These are phyloP conservation scores for Rhinolophus ferrumequinum DNA, from an alignment of 2,113 vertebrate species.

Conservation along the genomic window DNA sequence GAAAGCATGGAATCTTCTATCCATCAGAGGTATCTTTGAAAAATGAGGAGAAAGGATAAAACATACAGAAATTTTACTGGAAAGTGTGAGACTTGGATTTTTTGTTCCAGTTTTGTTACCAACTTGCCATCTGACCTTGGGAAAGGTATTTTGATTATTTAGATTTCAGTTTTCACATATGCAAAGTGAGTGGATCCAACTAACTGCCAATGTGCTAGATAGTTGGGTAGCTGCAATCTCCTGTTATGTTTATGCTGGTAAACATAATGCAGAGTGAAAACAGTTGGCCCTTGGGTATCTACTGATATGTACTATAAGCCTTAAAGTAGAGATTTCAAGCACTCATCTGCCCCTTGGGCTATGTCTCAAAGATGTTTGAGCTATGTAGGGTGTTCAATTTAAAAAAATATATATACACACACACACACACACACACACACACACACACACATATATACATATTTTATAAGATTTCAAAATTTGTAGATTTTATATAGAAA, in stretches of 20 bases:
- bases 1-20: neutral
- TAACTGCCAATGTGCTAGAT: neutral
- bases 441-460: too few relatives aligned
- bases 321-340: neutral
- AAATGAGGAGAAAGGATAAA: neutral
- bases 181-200: neutral
- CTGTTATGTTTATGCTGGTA: neutral
- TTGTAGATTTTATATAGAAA: neutral
- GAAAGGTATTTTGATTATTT: constrained; percentile 9
- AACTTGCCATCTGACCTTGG: neutral
- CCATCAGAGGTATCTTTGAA: neutral
- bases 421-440: too few relatives aligned
- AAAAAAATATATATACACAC: too few relatives aligned
- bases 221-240: neutral
- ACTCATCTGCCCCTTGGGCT: neutral
- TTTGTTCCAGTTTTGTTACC: neutral
- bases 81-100: neutral
- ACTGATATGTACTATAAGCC: neutral
- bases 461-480: constrained; percentile 7
- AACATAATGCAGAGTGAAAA: neutral
- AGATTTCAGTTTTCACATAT: neutral
- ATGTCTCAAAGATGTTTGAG: neutral
- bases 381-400: neutral
- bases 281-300: neutral
- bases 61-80: neutral